Evolutionary conservation across 1,140 invertebrate species (phyloP).

Genomic region (Leptinotarsa texana): DNA sequence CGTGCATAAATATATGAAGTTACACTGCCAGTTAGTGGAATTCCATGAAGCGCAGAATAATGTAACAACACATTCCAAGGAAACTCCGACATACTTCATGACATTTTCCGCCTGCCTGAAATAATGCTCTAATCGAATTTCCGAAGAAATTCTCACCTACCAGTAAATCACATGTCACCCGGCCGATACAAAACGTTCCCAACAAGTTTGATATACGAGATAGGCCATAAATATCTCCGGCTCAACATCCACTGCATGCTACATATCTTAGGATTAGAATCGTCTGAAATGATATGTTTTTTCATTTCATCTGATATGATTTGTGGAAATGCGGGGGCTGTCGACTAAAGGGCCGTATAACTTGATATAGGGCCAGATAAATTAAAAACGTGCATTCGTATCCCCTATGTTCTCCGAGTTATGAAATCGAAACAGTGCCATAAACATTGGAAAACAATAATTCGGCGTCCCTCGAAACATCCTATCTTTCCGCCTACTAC

Average conservation of each 20-base stretch:
- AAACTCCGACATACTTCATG: too few relatives aligned
- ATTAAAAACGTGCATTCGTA: conserved; percentile 58
- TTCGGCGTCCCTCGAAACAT: conserved; percentile 47
- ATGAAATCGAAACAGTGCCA: conserved; percentile 59
- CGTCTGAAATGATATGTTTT: conserved; percentile 47
- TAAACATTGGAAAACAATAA: conserved; percentile 61
- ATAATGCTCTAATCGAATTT: background rate
- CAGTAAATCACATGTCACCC: conserved; percentile 9
- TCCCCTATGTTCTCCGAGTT: conserved; percentile 51
- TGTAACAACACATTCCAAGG: too few relatives aligned
- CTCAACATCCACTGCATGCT: conserved; percentile 31
- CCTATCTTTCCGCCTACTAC: conserved; percentile 41
- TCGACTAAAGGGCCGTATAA: conserved; percentile 52
- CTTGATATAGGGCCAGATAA: conserved; percentile 59
- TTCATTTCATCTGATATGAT: conserved; percentile 50
- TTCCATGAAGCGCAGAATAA: too few relatives aligned
- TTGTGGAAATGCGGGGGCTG: conserved; percentile 50
- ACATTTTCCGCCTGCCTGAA: too few relatives aligned
- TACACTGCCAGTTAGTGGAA: too few relatives aligned
- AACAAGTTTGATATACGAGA: conserved; percentile 29
- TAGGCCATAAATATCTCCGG: conserved; percentile 34
- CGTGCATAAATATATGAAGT: too few relatives aligned
- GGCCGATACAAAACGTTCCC: conserved; percentile 4
- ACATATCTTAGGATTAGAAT: conserved; percentile 47
- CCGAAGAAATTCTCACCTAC: background rate